These are phyloP conservation scores for Melanaphis sacchari DNA, from an alignment of 1,140 invertebrate species.

Conservation along the genomic window DNA sequence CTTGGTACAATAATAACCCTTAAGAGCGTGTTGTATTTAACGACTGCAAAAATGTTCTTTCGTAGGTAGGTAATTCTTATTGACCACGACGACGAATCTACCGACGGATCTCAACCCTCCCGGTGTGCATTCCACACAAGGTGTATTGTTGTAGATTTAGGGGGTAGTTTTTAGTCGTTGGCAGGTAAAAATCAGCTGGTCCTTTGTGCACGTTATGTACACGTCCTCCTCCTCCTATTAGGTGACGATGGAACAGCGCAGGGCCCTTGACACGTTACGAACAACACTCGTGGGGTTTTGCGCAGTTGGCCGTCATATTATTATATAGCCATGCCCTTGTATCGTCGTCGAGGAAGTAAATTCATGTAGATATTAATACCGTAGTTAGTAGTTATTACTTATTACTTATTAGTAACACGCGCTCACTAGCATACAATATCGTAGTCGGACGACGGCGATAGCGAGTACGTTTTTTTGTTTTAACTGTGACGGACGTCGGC, in stretches of 20 bases:
- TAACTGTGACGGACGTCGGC: not conserved
- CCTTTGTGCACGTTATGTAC: not conserved
- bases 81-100: not conserved
- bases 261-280: conserved; percentile 9
- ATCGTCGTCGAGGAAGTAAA: not conserved
- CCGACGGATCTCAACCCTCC: conserved; percentile 1
- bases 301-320: conserved; percentile 27
- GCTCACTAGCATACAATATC: not conserved
- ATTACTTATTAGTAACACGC: not conserved
- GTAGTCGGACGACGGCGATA: conserved; percentile 2
- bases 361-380: not conserved
- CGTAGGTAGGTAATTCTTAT: not conserved
- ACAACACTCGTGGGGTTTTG: not conserved
- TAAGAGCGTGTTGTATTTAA: not conserved
- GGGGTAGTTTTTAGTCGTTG: not conserved
- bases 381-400: not conserved
- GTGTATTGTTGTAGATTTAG: conserved; percentile 27
- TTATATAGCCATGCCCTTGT: not conserved
- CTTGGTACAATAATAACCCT: not conserved
- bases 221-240: not conserved
- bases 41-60: not conserved
- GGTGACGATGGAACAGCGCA: not conserved
- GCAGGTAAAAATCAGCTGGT: conserved; percentile 39
- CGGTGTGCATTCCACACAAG: not conserved
- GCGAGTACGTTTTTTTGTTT: conserved; percentile 16